These are phyloP conservation scores for Lophius piscatorius DNA, from an alignment of 2,113 vertebrate genomes.

Conservation along the genomic window DNA sequence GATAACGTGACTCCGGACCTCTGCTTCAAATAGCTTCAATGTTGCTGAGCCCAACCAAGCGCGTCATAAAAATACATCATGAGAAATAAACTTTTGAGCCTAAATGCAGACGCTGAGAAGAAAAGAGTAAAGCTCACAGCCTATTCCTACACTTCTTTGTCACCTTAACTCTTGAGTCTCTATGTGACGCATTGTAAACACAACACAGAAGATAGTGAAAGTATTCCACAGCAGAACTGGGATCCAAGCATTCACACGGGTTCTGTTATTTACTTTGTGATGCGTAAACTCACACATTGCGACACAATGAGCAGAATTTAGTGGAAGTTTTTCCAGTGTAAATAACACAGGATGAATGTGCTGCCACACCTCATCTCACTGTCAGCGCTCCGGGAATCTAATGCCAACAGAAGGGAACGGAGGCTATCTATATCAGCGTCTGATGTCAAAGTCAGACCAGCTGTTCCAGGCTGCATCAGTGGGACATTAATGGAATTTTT, in stretches of 20 bases:
- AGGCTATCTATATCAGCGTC: slow-evolving; percentile 81
- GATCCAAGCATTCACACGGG: not conserved
- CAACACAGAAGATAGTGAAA: not conserved
- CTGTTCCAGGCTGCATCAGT: slow-evolving; percentile 76
- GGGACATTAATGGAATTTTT: slow-evolving; percentile 80
- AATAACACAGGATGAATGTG: slow-evolving; percentile 61
- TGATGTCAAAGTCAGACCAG: slow-evolving; percentile 82
- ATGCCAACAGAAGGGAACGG: slow-evolving; percentile 72
- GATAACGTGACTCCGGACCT: slow-evolving; percentile 54
- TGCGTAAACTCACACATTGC: too few relatives aligned
- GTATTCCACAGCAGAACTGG: slow-evolving; percentile 1
- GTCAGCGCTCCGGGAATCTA: slow-evolving; percentile 66
- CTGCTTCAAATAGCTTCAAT: slow-evolving; percentile 61
- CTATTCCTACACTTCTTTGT: not conserved
- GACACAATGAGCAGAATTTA: slow-evolving; percentile 60
- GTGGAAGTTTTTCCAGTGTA: slow-evolving; percentile 48
- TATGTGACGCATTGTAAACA: slow-evolving; percentile 4
- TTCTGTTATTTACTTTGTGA: too few relatives aligned
- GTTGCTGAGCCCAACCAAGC: slow-evolving; percentile 43
- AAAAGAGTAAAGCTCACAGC: too few relatives aligned
- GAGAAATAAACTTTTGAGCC: slow-evolving; percentile 31
- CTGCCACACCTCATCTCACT: slow-evolving; percentile 62
- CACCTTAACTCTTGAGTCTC: not conserved
- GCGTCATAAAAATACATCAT: slow-evolving; percentile 57
- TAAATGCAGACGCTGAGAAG: slow-evolving; percentile 12